Conservation (phyloP, 2,888 invertebrate genomes). For the Chaetogeoica ovagalla region DNA sequence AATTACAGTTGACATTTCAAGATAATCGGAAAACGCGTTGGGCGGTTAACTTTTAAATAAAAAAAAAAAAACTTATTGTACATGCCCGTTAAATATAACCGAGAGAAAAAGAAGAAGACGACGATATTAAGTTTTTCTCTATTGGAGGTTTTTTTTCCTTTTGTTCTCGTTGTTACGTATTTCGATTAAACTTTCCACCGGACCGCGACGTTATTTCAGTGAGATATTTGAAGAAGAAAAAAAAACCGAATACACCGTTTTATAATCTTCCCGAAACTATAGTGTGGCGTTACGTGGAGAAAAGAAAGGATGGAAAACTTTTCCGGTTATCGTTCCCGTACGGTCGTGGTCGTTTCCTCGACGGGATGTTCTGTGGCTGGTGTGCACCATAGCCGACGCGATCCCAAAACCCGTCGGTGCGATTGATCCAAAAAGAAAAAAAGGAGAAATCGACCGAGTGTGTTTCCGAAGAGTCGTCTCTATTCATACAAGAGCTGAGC, state of each 20-base stretch:
- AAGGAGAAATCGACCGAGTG: slow-evolving; percentile 37
- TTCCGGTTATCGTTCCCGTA: slow-evolving; percentile 38
- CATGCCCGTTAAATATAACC: no score
- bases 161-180: slow-evolving; percentile 15
- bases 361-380: slow-evolving; percentile 6
- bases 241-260: slow-evolving; percentile 36
- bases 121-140: slow-evolving; percentile 21
- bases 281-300: slow-evolving; percentile 11
- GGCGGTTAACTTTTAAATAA: no score
- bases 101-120: not conserved
- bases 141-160: not conserved
- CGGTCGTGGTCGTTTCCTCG: not conserved
- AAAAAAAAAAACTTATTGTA: no score
- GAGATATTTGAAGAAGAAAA: slow-evolving; percentile 23
- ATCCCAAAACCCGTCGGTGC: not conserved
- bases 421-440: slow-evolving; percentile 24
- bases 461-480: slow-evolving; percentile 40
- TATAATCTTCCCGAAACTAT: slow-evolving; percentile 46
- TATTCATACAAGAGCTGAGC: slow-evolving; percentile 23
- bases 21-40: no score
- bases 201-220: slow-evolving; percentile 17
- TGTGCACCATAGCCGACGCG: not conserved
- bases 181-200: slow-evolving; percentile 33
- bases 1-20: no score
- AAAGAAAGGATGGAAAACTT: slow-evolving; percentile 38